Evolutionary conservation across 37 sponge, comb jelly and placozoan species (phyloP).

Genomic region (Aphrocallistes beatrix): DNA sequence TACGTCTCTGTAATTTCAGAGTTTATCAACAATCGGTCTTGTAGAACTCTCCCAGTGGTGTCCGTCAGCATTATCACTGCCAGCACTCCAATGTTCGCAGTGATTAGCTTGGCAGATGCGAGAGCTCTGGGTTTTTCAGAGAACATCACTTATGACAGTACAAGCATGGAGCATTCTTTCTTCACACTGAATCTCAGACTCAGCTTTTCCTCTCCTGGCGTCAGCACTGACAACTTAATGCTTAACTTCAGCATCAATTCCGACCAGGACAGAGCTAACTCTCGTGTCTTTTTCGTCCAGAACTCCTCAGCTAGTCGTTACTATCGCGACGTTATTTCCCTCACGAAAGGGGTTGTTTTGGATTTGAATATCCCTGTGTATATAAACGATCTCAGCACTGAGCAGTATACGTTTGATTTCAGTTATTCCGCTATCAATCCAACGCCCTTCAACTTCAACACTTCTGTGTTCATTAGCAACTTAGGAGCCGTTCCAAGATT

Average conservation of each 20-base stretch:
- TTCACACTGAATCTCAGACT: neutral
- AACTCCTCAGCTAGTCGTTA: neutral
- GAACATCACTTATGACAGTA: neutral
- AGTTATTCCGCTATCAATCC: neutral
- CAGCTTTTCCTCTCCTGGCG: neutral
- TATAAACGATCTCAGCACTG: neutral
- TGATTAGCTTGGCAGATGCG: neutral
- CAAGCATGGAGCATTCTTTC: neutral
- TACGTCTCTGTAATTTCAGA: neutral
- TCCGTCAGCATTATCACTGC: neutral
- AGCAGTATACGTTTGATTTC: neutral
- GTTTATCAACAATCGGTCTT: neutral
- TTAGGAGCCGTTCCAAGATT: neutral
- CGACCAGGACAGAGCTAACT: neutral
- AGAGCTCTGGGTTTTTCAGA: neutral
- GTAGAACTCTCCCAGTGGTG: constrained; percentile 25
- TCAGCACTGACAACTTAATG: neutral
- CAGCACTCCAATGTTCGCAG: neutral
- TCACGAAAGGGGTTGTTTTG: neutral
- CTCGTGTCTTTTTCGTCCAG: neutral
- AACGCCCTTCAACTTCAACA: neutral
- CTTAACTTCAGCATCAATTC: neutral
- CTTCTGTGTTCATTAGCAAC: neutral
- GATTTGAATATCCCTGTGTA: neutral
- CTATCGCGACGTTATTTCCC: neutral